Base-by-base conservation (phyloP, 2,113 vertebrate genomes). In the Notarius quadriscutis region DNA sequence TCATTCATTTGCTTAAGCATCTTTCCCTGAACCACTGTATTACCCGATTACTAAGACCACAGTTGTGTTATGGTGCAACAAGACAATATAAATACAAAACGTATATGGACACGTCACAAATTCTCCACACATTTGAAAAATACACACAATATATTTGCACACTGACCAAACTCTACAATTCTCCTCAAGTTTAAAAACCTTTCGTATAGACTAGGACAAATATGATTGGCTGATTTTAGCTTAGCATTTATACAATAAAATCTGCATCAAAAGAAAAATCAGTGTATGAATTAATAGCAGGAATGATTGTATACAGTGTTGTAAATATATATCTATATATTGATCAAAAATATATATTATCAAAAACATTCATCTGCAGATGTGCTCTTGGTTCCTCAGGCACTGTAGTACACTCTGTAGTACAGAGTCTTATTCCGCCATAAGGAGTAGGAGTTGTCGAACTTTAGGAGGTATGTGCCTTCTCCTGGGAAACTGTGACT, bases 351-450 rank as follows among this genome's bases (percentile, higher is more conserved):
- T 93, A 95, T 88, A 90, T 50, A 86, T 92, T 92, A 87, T 88
- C 87, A 81, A 86, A 41, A 92, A 95, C 93, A 92, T 94, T 93
- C 89, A 88, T 87, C 86, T 90, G 86, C 75, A 48, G 84, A 34
- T n/a, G 67, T 30, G 84, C 69, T 63, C 25, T 80, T 85, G 79
- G 62, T 84, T 90, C 82, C 72, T 96, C 89, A 96, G 93, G 92
- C 94, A 94, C 97, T 97, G 90, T 99, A 99, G 92, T 98, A 98
- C 88, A 99, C 91, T 14, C 97, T 97, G 93, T 99, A 99, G 94
- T 98, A 99, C 27, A 99, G 96, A 87, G 97, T 99, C 95, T 99
- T 99, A 91, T 99, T 99, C 92, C 98, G 95, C 90, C 99, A 97
- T 48, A 99, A 96, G 2, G 98, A 99, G 93, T 99, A 99, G 0